Conservation (phyloP, 1,140 invertebrate genomes). For the Ostrea edulis region DNA sequence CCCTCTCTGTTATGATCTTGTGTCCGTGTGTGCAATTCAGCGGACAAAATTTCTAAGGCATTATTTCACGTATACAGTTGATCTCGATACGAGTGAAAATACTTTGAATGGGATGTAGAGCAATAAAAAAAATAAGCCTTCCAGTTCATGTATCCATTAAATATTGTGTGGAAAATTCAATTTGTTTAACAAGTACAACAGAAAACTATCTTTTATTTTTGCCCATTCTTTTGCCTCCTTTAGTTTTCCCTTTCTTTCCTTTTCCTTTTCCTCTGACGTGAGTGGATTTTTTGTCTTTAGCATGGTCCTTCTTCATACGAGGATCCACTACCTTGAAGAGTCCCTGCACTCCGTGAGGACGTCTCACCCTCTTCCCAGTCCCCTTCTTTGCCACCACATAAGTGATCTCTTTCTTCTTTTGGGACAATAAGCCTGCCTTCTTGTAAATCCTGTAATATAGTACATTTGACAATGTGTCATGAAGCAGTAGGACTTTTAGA, state of each 20-base stretch:
- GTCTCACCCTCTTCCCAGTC: constrained; percentile 86
- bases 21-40: too few relatives aligned
- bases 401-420: constrained; percentile 91
- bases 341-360: constrained; percentile 94
- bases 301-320: constrained; percentile 96
- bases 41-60: too few relatives aligned
- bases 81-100: too few relatives aligned
- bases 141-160: neutral
- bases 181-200: neutral
- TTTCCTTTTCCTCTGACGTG: constrained; percentile 48
- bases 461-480: neutral
- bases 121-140: too few relatives aligned
- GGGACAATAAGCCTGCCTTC: constrained; percentile 88
- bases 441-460: constrained; percentile 89
- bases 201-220: constrained; percentile 41
- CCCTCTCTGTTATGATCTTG: too few relatives aligned
- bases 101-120: too few relatives aligned
- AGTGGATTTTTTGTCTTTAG: constrained; percentile 55
- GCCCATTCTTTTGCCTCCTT: constrained; percentile 51
- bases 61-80: too few relatives aligned
- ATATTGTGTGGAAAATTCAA: too few relatives aligned
- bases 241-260: constrained; percentile 53
- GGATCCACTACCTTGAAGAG: constrained; percentile 96
- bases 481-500: too few relatives aligned
- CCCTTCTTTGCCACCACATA: constrained; percentile 96